Base-by-base conservation (phyloP, 2,113 vertebrate genomes). In the Phoxinus phoxinus region DNA sequence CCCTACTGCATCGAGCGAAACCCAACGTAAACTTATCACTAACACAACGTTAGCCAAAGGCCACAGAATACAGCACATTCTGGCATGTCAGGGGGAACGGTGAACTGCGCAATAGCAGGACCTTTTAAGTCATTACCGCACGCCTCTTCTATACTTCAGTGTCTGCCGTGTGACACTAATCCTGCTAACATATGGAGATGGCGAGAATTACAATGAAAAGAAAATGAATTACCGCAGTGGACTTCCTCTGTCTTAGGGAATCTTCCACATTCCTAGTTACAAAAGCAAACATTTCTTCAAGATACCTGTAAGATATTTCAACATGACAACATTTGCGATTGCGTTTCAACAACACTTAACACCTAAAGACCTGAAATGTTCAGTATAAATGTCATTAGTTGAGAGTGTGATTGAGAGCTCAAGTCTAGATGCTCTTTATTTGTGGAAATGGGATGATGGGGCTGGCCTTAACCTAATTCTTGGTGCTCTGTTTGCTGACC, bases 181-280 rank as follows among this genome's bases (percentile, higher is more conserved):
- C 83, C 44, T n/a, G 17, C 51, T 61, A 77, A 44, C 71, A 77
- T 76, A 81, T 84, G 44, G 46, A 59, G 63, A 83, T 46, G 2
- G 32, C 1, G 6, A 35, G 71, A 83, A 77, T 69, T 53, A 51
- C 27, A 32, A 73, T 37, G 25, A 12, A 75, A 75, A 37, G 25
- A 63, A 81, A 58, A 83, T 53, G 21, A 76, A 83, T 86, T 46
- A 71, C 79, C 53, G 86, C 85, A 44, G 8, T 32, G 56, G 53
- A 73, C 77, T 30, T 56, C 78, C 87, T 74, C 80, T 89, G 87
- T 89, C 78, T 87, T 86, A 87, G 67, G 67, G 86, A 86, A 86
- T 61, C 88, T 56, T 71, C 46, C 12, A 37, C 61, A 58, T 25
- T 74, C 53, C 51, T 81, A 17, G 44, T 48, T 56, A 67, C 8